These are phyloP conservation scores for Eurytoma adleriae DNA, from an alignment of 2,888 invertebrate species.

Conservation along the genomic window DNA sequence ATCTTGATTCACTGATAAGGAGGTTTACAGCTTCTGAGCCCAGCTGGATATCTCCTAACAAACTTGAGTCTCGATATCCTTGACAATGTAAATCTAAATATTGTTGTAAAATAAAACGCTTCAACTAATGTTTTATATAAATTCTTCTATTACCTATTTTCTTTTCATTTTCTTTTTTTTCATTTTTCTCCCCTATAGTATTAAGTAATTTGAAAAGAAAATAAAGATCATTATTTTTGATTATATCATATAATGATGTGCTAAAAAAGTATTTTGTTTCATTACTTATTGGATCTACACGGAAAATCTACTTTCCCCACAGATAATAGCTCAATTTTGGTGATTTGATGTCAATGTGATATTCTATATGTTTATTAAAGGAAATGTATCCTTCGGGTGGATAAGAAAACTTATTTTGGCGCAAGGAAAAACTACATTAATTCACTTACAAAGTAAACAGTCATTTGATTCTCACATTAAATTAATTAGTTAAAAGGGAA, in stretches of 20 bases:
- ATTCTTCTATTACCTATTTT: neutral
- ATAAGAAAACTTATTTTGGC: neutral
- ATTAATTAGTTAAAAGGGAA: neutral
- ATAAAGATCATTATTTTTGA: neutral
- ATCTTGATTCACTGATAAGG: slow-evolving; percentile 17
- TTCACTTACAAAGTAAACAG: no score
- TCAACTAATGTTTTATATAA: neutral
- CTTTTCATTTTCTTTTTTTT: neutral
- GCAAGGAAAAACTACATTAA: no score
- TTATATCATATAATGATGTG: neutral
- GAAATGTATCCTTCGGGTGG: neutral
- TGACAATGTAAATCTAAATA: slow-evolving; percentile 31
- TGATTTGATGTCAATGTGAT: neutral
- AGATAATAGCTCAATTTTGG: slow-evolving; percentile 19
- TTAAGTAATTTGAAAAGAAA: neutral
- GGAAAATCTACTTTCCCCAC: neutral
- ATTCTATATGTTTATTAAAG: neutral
- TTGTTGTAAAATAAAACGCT: slow-evolving; percentile 42
- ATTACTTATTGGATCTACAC: neutral
- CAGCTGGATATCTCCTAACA: slow-evolving; percentile 22
- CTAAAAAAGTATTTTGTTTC: neutral
- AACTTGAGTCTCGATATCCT: neutral
- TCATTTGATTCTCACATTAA: neutral
- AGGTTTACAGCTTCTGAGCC: slow-evolving; percentile 43
- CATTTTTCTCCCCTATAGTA: neutral